phyloP scores from a whole-genome alignment of 23 tunicate species.

The Ascidia mentula region DNA sequence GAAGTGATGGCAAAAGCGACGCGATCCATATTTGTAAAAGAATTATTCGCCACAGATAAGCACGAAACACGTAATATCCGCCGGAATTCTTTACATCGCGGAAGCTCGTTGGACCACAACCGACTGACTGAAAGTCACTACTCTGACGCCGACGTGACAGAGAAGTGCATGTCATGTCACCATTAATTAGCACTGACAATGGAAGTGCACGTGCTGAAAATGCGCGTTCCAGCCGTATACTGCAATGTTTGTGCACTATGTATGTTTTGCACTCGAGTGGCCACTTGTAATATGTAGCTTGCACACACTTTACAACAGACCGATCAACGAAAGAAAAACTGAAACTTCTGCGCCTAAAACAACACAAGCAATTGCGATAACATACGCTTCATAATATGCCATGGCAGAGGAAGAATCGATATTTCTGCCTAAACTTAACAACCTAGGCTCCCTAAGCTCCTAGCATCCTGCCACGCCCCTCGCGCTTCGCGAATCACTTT shows the following conservation, averaged over 20 bases:
- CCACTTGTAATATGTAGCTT: not conserved
- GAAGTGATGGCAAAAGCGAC: too few species aligned
- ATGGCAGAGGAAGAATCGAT: not conserved
- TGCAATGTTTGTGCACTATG: not conserved
- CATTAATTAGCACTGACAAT: too few species aligned
- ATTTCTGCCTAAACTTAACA: not conserved
- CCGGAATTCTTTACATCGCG: too few species aligned
- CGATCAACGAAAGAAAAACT: not conserved
- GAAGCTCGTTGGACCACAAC: too few species aligned
- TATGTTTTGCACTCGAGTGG: not conserved
- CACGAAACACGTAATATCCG: too few species aligned
- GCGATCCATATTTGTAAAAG: too few species aligned
- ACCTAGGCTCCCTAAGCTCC: not conserved
- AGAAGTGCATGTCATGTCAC: too few species aligned
- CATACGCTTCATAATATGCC: not conserved
- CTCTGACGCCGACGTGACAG: too few species aligned
- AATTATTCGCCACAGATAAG: too few species aligned
- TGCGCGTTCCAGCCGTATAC: too few species aligned
- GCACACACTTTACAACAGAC: slow-evolving; percentile 1
- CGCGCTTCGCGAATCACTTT: not conserved
- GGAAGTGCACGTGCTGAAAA: too few species aligned
- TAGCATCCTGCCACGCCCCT: not conserved
- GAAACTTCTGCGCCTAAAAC: not conserved
- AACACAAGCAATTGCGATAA: not conserved
- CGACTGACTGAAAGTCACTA: too few species aligned